Base-by-base conservation (phyloP, 2,888 invertebrate species). In the Reticulitermes lucifugus region DNA sequence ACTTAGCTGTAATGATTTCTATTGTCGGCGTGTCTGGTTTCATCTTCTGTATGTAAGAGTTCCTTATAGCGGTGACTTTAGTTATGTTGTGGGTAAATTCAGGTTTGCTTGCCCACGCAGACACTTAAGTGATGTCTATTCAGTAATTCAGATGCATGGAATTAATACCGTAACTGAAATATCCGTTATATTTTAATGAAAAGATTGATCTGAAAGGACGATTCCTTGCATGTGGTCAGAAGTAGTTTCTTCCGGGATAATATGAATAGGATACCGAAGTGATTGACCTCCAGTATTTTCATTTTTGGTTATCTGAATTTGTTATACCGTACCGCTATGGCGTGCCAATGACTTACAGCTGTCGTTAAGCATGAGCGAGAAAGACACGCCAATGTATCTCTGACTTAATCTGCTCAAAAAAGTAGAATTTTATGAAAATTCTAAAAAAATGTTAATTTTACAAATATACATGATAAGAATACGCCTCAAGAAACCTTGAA, bases 111-210 rank as follows among this genome's bases (percentile, higher is more conserved):
- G 65, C 65, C 25, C 65, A 65, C 65, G 25, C 65, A 6, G 7
- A n/a, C n/a, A 6, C 65, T 73, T 73, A 41, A 73, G 41, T 29
- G 41, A 29, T 41, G 35, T 35, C 41, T 18, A 73, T 73, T 73
- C 41, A 73, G 73, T 35, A 35, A 73, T 73, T 73, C 73, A 73
- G 41, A 9, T 73, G 21, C 41, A 21, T 29, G 35, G 41, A 35
- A 73, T 29, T 73, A 73, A 35, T 73, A 73, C 70, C 70, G 70
- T 70, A 70, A 70, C 70, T 9, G 25, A 73, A 73, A 41, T 21
- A 21, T 41, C 73, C 73, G 73, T 73, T 73, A 73, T 73, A 41
- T 41, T 73, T 5, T 73, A 41, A 73, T 73, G 73, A 6, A 21
- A 41, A 22, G 73, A 41, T 18, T 73, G 73, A 35, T 22, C 41